These are phyloP conservation scores for Alethe diademata DNA, from an alignment of 2,113 vertebrate species.

Conservation along the genomic window DNA sequence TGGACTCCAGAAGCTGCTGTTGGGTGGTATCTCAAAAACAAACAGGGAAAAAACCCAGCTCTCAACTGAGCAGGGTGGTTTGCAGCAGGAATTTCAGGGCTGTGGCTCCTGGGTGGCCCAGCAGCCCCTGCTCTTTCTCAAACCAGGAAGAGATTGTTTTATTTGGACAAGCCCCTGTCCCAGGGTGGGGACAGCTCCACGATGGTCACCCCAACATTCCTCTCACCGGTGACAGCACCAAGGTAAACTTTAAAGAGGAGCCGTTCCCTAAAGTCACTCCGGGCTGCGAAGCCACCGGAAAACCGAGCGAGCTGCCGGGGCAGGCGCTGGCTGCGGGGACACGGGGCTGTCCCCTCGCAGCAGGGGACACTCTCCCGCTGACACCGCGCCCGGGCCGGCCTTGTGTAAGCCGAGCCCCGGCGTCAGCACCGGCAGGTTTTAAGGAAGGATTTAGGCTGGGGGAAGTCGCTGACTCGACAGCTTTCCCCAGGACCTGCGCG, in stretches of 20 bases:
- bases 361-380: not conserved
- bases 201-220: not conserved
- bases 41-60: not conserved
- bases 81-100: not conserved
- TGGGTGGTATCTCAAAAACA: rapidly evolving
- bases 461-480: not conserved
- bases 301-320: not conserved
- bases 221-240: rapidly evolving
- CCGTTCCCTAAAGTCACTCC: rapidly evolving
- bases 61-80: not conserved
- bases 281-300: not conserved
- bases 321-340: rapidly evolving
- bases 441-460: constrained; percentile 18
- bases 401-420: not conserved
- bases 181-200: not conserved
- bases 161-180: not conserved
- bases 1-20: rapidly evolving
- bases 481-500: not conserved
- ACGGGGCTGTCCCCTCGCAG: not conserved
- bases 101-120: not conserved
- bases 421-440: constrained; percentile 17
- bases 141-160: not conserved
- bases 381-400: rapidly evolving
- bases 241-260: not conserved
- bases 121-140: not conserved